A percentile compares a stretch with the other conserved stretches of the same genome.
Evolutionary conservation across 2,888 invertebrate genomes (phyloP).

Genomic region (Habrosyne pyritoides): DNA sequence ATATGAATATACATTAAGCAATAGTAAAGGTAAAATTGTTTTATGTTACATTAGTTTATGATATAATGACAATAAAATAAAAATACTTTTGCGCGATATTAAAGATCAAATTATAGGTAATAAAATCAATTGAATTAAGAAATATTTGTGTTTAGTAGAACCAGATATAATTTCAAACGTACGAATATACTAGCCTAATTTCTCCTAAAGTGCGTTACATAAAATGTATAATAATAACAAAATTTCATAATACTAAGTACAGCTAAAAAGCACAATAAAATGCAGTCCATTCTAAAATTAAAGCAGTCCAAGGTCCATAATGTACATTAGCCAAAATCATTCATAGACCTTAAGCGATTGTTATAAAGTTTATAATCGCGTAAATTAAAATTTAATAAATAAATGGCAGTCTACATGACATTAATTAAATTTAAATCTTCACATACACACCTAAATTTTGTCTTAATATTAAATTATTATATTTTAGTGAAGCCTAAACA

Average conservation of each 20-base stretch:
- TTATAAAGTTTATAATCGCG: conserved; percentile 28
- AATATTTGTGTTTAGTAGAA: no score
- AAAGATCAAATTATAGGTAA: not conserved
- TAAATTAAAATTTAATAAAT: conserved; percentile 35
- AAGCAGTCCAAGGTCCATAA: conserved; percentile 42
- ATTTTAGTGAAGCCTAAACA: conserved; percentile 15
- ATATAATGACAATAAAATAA: not conserved
- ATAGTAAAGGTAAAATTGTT: no score
- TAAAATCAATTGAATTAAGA: no score
- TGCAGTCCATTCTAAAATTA: conserved; percentile 28
- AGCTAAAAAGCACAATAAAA: conserved; percentile 8
- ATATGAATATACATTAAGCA: not conserved
- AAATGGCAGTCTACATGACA: conserved; percentile 41
- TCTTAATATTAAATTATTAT: conserved; percentile 15
- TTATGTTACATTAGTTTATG: no score
- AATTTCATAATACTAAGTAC: conserved; percentile 9
- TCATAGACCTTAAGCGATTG: conserved; percentile 10
- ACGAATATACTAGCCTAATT: not conserved
- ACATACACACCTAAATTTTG: conserved; percentile 12
- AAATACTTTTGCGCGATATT: not conserved
- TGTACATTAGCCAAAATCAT: conserved; percentile 19
- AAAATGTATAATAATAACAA: conserved; percentile 7
- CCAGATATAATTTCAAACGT: not conserved
- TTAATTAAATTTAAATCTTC: conserved; percentile 12
- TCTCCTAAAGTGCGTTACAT: conserved; percentile 6